Evolutionary conservation across 2,113 vertebrate species (phyloP).

Genomic region (Rhagologus leucostigma): DNA sequence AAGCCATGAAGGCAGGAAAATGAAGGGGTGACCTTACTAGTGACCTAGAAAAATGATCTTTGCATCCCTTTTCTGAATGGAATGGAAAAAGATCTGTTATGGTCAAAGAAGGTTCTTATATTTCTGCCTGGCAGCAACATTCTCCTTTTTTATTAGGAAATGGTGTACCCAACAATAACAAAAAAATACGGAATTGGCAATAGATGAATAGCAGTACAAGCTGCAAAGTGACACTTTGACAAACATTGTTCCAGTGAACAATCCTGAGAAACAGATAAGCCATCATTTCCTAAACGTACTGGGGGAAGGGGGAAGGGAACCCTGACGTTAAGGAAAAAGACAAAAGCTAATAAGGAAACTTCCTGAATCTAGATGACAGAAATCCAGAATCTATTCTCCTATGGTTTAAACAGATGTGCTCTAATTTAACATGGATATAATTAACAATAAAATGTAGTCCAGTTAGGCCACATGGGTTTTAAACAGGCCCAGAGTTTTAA

Average conservation of each 20-base stretch:
- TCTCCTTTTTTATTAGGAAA: background rate
- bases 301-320: background rate
- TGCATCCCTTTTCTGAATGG: background rate
- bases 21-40: background rate
- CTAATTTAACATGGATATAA: background rate
- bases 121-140: background rate
- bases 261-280: background rate
- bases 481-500: background rate
- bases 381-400: background rate
- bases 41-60: background rate
- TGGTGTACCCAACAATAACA: background rate
- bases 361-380: background rate
- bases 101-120: background rate
- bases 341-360: background rate
- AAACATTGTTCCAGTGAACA: background rate
- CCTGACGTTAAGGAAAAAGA: background rate
- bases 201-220: background rate
- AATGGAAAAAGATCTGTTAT: background rate
- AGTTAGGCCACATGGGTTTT: background rate
- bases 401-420: background rate
- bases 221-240: background rate
- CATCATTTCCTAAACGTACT: fast-evolving
- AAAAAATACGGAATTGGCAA: background rate
- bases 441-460: background rate
- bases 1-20: background rate